Percentiles rank a stretch among this genome's conserved stretches.
Conservation (phyloP, 2,797 vertebrate species). For the Lemur catta region DNA sequence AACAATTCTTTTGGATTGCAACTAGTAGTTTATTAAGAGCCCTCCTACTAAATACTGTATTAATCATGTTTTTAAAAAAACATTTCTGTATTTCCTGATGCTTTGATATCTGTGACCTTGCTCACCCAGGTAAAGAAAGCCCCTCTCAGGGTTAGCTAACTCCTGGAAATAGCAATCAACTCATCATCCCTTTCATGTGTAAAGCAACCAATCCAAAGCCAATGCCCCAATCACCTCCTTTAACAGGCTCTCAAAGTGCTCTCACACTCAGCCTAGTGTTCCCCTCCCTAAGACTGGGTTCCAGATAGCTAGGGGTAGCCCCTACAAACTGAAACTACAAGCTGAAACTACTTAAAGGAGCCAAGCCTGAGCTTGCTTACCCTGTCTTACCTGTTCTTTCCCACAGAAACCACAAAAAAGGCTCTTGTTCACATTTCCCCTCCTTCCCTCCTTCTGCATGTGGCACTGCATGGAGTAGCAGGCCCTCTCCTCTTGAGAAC, state of each 20-base stretch:
- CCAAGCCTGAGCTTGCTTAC: neutral
- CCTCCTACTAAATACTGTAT: neutral
- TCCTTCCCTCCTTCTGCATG: no score
- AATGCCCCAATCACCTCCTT: neutral
- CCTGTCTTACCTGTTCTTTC: neutral
- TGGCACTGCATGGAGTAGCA: neutral
- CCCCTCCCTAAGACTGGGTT: neutral
- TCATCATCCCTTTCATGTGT: neutral
- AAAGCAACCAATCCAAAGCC: neutral
- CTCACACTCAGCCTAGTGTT: neutral
- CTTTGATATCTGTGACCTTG: neutral
- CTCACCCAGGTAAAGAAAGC: neutral
- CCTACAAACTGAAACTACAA: neutral
- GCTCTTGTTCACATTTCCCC: neutral
- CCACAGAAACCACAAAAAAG: neutral
- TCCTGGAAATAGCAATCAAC: neutral
- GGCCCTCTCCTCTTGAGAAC: neutral
- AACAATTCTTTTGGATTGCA: neutral
- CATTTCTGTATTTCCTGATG: neutral
- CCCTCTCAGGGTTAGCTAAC: neutral
- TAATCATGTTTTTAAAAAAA: neutral
- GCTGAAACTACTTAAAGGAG: neutral
- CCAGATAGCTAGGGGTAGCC: neutral
- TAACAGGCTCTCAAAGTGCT: neutral
- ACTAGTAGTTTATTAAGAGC: neutral